Evolutionary conservation across 2,113 vertebrate species (phyloP).

Genomic region (Sclerurus mexicanus): DNA sequence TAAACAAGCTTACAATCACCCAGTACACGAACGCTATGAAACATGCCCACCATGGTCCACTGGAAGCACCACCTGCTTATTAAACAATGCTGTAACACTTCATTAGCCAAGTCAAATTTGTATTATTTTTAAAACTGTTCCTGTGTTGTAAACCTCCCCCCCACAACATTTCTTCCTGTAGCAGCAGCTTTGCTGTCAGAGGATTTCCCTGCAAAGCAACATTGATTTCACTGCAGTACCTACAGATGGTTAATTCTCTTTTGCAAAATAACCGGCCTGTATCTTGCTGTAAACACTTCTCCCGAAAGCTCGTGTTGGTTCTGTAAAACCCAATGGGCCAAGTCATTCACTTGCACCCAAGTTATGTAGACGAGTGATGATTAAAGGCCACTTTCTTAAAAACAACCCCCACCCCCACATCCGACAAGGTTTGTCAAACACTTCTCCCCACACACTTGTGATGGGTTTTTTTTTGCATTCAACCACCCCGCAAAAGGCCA

Average conservation of each 20-base stretch:
- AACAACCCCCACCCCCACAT: neutral
- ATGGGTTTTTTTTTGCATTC: neutral
- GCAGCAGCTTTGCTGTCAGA: slow-evolving; percentile 12
- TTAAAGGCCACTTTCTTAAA: slow-evolving; percentile 58
- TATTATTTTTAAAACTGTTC: neutral
- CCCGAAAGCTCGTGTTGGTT: neutral
- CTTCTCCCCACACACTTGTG: neutral
- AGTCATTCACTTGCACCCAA: neutral
- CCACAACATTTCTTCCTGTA: neutral
- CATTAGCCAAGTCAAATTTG: neutral
- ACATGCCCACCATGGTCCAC: neutral
- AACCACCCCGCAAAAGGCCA: neutral
- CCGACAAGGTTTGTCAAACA: neutral
- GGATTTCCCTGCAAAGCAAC: slow-evolving; percentile 36
- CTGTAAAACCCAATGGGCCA: neutral
- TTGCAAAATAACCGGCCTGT: neutral
- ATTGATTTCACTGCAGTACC: slow-evolving; percentile 61
- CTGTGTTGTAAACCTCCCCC: neutral
- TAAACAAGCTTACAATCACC: slow-evolving; percentile 63
- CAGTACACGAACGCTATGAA: neutral
- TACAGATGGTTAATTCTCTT: slow-evolving; percentile 8
- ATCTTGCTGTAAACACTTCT: neutral
- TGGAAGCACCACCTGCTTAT: neutral
- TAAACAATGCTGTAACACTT: neutral
- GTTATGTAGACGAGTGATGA: neutral